phyloP scores from a whole-genome alignment of 2,797 vertebrate genomes.

The Atherinosoma microstoma region DNA sequence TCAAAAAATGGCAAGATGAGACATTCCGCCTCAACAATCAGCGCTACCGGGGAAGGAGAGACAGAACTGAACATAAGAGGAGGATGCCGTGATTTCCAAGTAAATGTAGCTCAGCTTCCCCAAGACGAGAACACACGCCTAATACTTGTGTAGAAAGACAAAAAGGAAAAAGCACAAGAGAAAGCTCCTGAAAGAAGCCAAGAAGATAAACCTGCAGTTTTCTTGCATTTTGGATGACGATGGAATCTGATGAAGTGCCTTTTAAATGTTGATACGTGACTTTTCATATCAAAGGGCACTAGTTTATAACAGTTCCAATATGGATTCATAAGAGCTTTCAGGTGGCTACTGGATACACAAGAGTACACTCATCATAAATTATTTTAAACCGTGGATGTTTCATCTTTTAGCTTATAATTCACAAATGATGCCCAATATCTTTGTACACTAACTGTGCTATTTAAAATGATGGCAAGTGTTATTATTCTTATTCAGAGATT shows the following conservation, averaged over 20 bases:
- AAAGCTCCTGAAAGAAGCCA: constrained; percentile 49
- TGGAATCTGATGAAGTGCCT: constrained; percentile 76
- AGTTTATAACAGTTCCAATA: constrained; percentile 67
- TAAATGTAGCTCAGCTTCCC: constrained; percentile 81
- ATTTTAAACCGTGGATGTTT: constrained; percentile 36
- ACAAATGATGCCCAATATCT: constrained; percentile 38
- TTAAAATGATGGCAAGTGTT: constrained; percentile 58
- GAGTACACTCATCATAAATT: constrained; percentile 29
- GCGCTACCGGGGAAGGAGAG: constrained; percentile 85
- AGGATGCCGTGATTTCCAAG: constrained; percentile 83
- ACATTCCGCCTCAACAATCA: constrained; percentile 83
- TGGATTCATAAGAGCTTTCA: constrained; percentile 69
- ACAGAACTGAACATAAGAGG: constrained; percentile 74
- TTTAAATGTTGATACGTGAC: constrained; percentile 74
- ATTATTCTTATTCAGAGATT: constrained; percentile 33
- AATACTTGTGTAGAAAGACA: constrained; percentile 51
- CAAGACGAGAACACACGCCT: constrained; percentile 35
- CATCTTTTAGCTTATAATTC: constrained; percentile 32
- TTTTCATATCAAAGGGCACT: constrained; percentile 65
- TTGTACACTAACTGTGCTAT: constrained; percentile 52
- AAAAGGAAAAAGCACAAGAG: constrained; percentile 66
- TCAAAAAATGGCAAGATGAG: constrained; percentile 85
- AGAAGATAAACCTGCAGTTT: constrained; percentile 56
- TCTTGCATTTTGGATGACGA: constrained; percentile 54
- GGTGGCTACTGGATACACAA: constrained; percentile 80